phyloP scores from a whole-genome alignment of 2,888 invertebrate species.

The Melanostoma scalare region DNA sequence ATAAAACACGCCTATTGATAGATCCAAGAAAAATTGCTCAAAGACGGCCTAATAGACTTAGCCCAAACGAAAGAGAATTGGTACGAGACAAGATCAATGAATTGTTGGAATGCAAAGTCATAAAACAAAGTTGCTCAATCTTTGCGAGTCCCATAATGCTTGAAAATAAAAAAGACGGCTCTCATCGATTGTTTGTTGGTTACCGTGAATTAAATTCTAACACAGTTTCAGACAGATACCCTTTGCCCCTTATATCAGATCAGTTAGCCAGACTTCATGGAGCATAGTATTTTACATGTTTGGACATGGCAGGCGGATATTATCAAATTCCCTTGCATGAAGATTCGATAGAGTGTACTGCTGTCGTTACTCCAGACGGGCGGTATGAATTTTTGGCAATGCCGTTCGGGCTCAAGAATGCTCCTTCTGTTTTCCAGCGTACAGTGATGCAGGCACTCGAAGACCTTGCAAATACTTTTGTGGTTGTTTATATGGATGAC shows the following conservation, averaged over 20 bases:
- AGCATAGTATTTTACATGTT: slow-evolving; percentile 34
- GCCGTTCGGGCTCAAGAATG: no score
- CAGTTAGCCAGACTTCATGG: slow-evolving; percentile 31
- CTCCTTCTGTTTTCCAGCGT: no score
- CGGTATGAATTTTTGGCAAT: no score
- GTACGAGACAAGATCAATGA: slow-evolving; percentile 27
- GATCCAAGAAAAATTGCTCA: slow-evolving; percentile 38
- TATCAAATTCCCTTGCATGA: no score
- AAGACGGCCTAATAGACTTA: slow-evolving; percentile 18
- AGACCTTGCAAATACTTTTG: no score
- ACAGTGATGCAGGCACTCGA: no score
- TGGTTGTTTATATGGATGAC: no score
- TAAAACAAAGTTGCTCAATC: slow-evolving; percentile 28
- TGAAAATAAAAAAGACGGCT: slow-evolving; percentile 22
- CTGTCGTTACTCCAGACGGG: no score
- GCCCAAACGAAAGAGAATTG: slow-evolving; percentile 25
- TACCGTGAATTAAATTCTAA: slow-evolving; percentile 34
- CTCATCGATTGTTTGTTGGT: slow-evolving; percentile 30
- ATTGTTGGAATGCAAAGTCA: slow-evolving; percentile 26
- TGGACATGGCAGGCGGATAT: no score
- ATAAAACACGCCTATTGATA: no score
- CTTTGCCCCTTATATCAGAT: slow-evolving; percentile 23
- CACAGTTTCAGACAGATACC: slow-evolving; percentile 16
- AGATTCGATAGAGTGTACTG: no score
- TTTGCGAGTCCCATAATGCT: slow-evolving; percentile 33